Evolutionary conservation across 2,888 invertebrate genomes (phyloP), one percentile per base, ranked within the genome.

Genomic region (Tipula confusa): DNA sequence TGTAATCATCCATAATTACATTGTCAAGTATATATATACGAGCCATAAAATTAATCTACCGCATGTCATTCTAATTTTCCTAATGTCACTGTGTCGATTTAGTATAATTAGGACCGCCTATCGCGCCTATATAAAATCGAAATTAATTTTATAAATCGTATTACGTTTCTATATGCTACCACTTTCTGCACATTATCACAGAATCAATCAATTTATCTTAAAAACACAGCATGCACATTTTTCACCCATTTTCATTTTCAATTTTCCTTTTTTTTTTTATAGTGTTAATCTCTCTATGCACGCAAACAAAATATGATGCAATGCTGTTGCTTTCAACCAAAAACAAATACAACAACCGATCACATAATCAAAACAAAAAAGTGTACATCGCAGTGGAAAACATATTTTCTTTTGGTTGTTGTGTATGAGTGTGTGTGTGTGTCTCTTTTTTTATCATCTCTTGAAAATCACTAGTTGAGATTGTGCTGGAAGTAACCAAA

Each of bases 311-410:
- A 48, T 48, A 48, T 24, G n/a, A n/a, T n/a, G n/a, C n/a, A n/a
- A 24, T 64, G 7, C 64, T 64, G 64, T 64, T 64, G 64, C 64
- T 64, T 64, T 64, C 64, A 64, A 24, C 24, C 64, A 64, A 64
- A 33, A 64, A 64, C 64, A 64, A 64, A 24, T 24, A 64, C 64
- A 18, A 7, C 18, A 64, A 64, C n/a, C n/a, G n/a, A n/a, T n/a
- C n/a, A 9, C 64, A 64, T 64, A 64, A 64, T 64, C 64, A 64
- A 64, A 64, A 64, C 64, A 64, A 64, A 64, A 64, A 64, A n/a
- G n/a, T n/a, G 24, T 64, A 64, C 43, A 43, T 36, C 36, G 36
- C 1, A 43, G 11, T 36, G 11, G 36, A 43, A 64, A 64, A 64
- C 64, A 24, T 64, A 24, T 64, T 64, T 64, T 18, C 11, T 9